Base-by-base conservation (phyloP, 2,888 invertebrate species). In the Doris montereyensis region DNA sequence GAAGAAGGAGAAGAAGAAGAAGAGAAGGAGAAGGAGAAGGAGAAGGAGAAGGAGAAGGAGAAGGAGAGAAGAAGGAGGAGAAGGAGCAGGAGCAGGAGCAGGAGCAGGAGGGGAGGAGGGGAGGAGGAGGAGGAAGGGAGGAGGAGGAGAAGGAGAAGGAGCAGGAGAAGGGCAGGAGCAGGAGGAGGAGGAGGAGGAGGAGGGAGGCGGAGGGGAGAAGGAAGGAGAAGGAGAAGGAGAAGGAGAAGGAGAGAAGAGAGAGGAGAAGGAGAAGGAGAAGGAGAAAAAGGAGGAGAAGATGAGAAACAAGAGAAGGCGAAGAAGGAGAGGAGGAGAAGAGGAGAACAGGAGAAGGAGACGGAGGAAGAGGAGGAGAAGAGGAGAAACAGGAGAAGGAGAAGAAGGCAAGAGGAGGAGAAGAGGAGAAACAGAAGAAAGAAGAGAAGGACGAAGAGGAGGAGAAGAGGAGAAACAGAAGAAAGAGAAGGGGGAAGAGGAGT, bases 151-250 rank as follows among this genome's bases (percentile, higher is more conserved):
- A 3, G 35, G 8, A 4, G 24, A 35, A 17, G n/a, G 3, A 8
- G 24, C 3, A 72, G 41, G 8, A 72, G 72, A 35, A 17, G 41
- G 8, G 13, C 5, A 30, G 60, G 30, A 30, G 30, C 5, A 1
- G 30, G 32, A 30, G 52, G 52, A 10, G 34, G 41, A 26, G 24
- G 72, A 52, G 52, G 72, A 52, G 8, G 72, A 52, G 52, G 72
- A 52, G 52, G 72, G 26, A 72, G 72, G 26, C 35, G 52, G 26
- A 72, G 72, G 26, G 52, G 72, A 52, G 52, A 52, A 52, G 52
- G 72, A 24, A 72, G 72, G 26, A 72, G 52, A 52, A 72, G 72
- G 26, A 72, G 72, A 52, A 52, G 72, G 26, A 72, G 72, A 52
- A 72, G 52, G 26, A 72, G 72, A 24, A 41, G 72, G 26, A 72